Base-by-base conservation (phyloP, 2,113 vertebrate genomes). In the Plotosus lineatus region DNA sequence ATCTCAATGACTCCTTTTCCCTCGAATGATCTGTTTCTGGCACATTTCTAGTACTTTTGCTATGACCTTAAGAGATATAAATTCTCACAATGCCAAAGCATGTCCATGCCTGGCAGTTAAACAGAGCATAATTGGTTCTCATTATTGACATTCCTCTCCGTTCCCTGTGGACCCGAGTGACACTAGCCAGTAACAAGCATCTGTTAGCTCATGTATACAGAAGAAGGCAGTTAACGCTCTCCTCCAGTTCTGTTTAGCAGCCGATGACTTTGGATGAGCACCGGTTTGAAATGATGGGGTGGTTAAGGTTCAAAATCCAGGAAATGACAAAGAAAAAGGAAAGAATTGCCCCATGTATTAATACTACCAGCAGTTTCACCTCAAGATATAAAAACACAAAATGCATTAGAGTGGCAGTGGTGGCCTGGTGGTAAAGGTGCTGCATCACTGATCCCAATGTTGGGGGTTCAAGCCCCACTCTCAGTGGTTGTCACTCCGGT, bases 51-150 rank as follows among this genome's bases (percentile, higher is more conserved):
- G 48, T 19, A 28, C 17, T 21, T 73, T 51, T 73, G 69, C 69
- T 36, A 3, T 36, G 69, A 73, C 46, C 48, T 51, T 73, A 33
- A 33, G 28, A 50, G 17, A 12, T 51, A 51, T 51, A 21, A 50
- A 46, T 71, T 15, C 14, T 31, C 26, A 48, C 68, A 48, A 36
- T 73, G 69, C 46, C 46, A 51, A 73, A 51, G 69, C 46, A n/a
- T 26, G 23, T 26, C 40, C n/a, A 26, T 44, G 23, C 4, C 12
- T 72, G 69, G 46, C 69, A 51, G 28, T 51, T 28, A 8, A 33
- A 33, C 9, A 36, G 10, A 73, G 69, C 17, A 36, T 73, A 73
- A 73, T 73, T 73, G 69, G 69, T 51, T 71, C 46, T 51, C 46
- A 51, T 51, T 51, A 73, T 73, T 73, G 69, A 46, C 46, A 73